Conservation (phyloP, 2,888 invertebrate genomes). For the Tuta absoluta region DNA sequence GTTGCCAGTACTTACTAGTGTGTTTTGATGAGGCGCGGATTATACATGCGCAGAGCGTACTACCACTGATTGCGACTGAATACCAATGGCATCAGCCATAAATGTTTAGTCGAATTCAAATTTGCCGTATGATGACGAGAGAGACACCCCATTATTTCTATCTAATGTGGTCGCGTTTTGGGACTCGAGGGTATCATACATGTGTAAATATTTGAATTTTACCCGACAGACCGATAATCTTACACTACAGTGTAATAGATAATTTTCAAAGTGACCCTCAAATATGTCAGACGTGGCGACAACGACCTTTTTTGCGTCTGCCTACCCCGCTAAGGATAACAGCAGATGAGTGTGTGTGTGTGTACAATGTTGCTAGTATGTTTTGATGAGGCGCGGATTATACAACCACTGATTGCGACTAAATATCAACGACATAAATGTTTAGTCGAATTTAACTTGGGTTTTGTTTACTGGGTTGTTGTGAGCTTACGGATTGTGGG, state of each 20-base stretch:
- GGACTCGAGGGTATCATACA: too few species aligned
- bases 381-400: constrained; percentile 48
- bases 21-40: constrained; percentile 46
- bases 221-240: too few species aligned
- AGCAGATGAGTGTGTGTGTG: too few species aligned
- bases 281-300: too few species aligned
- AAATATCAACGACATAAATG: constrained; percentile 31
- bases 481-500: too few species aligned
- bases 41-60: constrained; percentile 44
- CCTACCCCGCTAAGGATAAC: too few species aligned
- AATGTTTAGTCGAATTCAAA: constrained; percentile 29
- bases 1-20: constrained; percentile 33
- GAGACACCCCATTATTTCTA: too few species aligned
- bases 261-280: too few species aligned
- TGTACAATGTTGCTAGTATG: constrained; percentile 30
- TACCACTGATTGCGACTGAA: constrained; percentile 32
- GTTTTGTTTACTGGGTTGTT: neutral
- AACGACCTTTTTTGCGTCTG: too few species aligned
- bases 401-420: constrained; percentile 35
- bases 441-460: constrained; percentile 27
- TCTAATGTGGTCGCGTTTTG: too few species aligned
- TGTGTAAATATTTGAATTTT: too few species aligned
- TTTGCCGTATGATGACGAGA: neutral
- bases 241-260: too few species aligned
- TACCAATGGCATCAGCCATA: constrained; percentile 19